Base-by-base conservation (phyloP, 2,888 invertebrate genomes). In the Actias luna region DNA sequence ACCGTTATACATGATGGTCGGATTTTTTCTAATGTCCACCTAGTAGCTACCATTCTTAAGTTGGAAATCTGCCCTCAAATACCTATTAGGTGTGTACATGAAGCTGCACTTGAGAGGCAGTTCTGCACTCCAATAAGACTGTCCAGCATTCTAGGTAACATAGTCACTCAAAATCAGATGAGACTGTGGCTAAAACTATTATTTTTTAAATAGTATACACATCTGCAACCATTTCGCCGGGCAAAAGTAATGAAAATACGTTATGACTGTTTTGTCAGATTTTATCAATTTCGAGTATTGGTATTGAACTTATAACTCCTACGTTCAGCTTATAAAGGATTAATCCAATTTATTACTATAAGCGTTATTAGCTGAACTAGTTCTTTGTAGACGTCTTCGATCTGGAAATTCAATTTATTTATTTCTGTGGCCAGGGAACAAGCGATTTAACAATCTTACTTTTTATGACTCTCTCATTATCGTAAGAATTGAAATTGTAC, bases 321-420 rank as follows among this genome's bases (percentile, higher is more conserved):
- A 65, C 35, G 65, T 59, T 27, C 33, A 58, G 60, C 62, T 66
- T 62, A 64, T 27, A 61, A 42, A 61, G 63, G 60, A 69, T 67
- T 63, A 67, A 63, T 63, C 36, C 59, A 36, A 55, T 39, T 68
- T 66, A 68, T 66, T 57, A 59, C 46, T 63, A 64, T 64, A 59
- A 42, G 27, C 35, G 39, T 42, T 39, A 18, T 12, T 27, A 42
- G 18, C 39, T 18, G 42, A 29, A 42, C n/a, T 59, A 27, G 29
- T 42, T 31, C 18, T 29, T 27, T 59, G 29, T 39, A 55, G 55
- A 55, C 55, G 67, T 57, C 66, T 61, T 42, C 65, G 65, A 70
- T 68, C 64, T n/a, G 39, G 63, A 57, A n/a, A 66, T 65, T 67
- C 65, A 3, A 65, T 71, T 66, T 65, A 67, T 67, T 66, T 67